phyloP scores from a whole-genome alignment of 1,140 invertebrate genomes.

The Choristoneura fumiferana region DNA sequence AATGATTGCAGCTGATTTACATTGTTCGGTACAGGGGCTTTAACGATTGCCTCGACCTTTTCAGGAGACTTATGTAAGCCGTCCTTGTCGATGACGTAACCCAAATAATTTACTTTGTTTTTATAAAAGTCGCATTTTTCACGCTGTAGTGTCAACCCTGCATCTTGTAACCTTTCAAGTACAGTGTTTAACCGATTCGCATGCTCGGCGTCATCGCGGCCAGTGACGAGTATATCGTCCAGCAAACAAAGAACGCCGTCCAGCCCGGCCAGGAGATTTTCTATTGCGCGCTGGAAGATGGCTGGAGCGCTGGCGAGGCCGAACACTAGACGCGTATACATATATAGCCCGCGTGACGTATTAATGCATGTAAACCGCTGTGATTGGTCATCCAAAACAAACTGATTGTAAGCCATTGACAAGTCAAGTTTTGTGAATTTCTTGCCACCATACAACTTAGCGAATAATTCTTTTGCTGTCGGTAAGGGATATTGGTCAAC shows the following conservation, averaged over 20 bases:
- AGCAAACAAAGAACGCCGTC: constrained; percentile 23
- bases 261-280: constrained; percentile 41
- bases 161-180: constrained; percentile 31
- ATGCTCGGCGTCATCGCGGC: constrained; percentile 26
- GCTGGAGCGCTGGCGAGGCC: no score
- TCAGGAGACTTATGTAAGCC: constrained; percentile 50
- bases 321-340: no score
- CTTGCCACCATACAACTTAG: no score
- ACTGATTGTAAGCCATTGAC: no score
- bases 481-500: no score
- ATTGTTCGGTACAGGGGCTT: constrained; percentile 44
- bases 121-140: constrained; percentile 40
- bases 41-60: constrained; percentile 50
- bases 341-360: no score
- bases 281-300: constrained; percentile 39
- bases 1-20: constrained; percentile 55
- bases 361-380: no score
- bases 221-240: constrained; percentile 32
- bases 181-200: constrained; percentile 30
- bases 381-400: no score
- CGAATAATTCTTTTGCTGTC: no score
- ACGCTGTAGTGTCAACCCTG: background rate
- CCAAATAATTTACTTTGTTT: constrained; percentile 43
- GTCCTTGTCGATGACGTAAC: no score
- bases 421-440: no score